These are phyloP conservation scores for Antrozous pallidus DNA, from an alignment of 2,797 vertebrate genomes.

Conservation along the genomic window DNA sequence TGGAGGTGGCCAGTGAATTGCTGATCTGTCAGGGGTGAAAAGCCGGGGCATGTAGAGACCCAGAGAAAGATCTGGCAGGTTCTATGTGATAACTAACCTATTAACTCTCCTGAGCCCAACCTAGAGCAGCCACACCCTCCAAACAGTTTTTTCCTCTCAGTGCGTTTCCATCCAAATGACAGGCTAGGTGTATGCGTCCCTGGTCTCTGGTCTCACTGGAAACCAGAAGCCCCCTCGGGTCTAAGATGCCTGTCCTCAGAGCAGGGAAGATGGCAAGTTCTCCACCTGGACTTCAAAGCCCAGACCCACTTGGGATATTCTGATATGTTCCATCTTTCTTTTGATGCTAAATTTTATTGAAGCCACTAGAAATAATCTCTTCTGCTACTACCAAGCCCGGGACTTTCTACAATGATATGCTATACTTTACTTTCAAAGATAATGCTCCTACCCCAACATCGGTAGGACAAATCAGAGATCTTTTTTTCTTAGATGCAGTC, in stretches of 20 bases:
- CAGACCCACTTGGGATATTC: background rate
- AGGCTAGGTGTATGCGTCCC: background rate
- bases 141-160: background rate
- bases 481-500: background rate
- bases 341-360: background rate
- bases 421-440: background rate
- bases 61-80: background rate
- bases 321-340: background rate
- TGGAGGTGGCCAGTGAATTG: background rate
- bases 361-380: slow-evolving; percentile 6
- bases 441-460: background rate
- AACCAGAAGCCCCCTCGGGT: background rate
- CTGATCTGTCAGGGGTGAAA: background rate
- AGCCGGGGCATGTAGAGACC: background rate
- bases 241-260: background rate
- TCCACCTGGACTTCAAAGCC: background rate
- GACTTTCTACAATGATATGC: background rate
- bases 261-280: background rate
- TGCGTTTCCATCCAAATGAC: background rate
- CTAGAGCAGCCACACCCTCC: background rate
- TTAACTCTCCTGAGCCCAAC: background rate
- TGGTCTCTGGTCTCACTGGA: background rate
- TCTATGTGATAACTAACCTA: background rate
- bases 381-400: background rate
- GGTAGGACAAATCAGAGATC: background rate